These are phyloP conservation scores for Phortica variegata DNA, from an alignment of 1,140 invertebrate species.

Conservation along the genomic window DNA sequence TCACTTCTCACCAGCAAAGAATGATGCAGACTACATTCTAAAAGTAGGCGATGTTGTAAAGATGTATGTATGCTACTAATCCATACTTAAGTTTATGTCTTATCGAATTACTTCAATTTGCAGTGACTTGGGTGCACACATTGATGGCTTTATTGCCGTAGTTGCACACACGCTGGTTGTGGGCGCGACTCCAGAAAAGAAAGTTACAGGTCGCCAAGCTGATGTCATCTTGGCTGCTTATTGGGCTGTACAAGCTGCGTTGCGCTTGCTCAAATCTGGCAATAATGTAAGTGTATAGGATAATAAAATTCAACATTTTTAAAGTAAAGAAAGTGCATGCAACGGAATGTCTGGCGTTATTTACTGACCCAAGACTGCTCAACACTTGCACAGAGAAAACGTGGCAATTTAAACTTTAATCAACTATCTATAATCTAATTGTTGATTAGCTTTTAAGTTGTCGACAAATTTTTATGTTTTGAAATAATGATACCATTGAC, in stretches of 20 bases:
- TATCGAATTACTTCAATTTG: not conserved
- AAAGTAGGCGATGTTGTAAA: conserved; percentile 96
- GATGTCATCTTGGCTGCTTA: conserved; percentile 95
- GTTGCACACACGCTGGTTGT: conserved; percentile 95
- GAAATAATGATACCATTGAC: too few relatives aligned
- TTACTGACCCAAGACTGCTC: conserved; percentile 23
- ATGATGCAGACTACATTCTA: conserved; percentile 84
- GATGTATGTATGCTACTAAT: conserved; percentile 73
- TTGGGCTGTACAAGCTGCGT: conserved; percentile 89
- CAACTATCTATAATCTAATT: too few relatives aligned
- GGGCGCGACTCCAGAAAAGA: conserved; percentile 71
- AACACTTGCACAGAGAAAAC: conserved; percentile 31
- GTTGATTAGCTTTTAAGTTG: too few relatives aligned
- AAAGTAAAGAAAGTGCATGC: conserved; percentile 14
- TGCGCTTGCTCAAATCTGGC: conserved; percentile 88
- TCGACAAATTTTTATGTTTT: too few relatives aligned
- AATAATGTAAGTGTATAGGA: conserved; percentile 70
- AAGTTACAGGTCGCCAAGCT: conserved; percentile 83
- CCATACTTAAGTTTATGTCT: not conserved
- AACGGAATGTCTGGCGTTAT: conserved; percentile 35
- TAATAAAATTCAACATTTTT: not conserved
- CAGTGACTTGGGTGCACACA: conserved; percentile 95
- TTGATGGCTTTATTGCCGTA: conserved; percentile 98
- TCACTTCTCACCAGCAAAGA: conserved; percentile 94
- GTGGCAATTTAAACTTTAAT: conserved; percentile 12